These are phyloP conservation scores for Myotis lucifugus DNA, from an alignment of 2,113 vertebrate species.

Conservation along the genomic window DNA sequence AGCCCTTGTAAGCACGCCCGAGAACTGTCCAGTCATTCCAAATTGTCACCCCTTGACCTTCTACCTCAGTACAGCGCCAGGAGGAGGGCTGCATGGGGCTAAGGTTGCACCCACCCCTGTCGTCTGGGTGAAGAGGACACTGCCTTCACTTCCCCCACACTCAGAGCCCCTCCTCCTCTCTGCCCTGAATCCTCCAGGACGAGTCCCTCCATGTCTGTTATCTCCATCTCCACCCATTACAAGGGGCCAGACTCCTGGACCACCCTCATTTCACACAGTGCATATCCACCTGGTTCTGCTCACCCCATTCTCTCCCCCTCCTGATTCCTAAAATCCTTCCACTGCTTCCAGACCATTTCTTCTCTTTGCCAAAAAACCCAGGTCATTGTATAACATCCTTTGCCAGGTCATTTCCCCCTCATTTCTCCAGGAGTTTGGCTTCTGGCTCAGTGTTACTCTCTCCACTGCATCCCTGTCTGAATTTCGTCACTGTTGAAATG, in stretches of 20 bases:
- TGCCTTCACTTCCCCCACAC: neutral
- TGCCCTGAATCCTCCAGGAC: neutral
- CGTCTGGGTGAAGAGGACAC: neutral
- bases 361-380: neutral
- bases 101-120: neutral
- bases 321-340: neutral
- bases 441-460: neutral
- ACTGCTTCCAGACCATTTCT: neutral
- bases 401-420: neutral
- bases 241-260: neutral
- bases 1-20: neutral
- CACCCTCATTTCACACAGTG: neutral
- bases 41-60: neutral
- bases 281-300: neutral
- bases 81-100: neutral
- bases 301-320: neutral
- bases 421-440: neutral
- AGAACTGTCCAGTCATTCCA: too few species aligned
- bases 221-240: accelerated
- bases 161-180: neutral
- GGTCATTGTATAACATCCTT: neutral
- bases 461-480: accelerated
- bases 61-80: neutral
- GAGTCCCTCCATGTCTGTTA: neutral
- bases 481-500: neutral